Evolutionary conservation across 2,888 invertebrate genomes (phyloP).

Genomic region (Synanthedon formicaeformis): DNA sequence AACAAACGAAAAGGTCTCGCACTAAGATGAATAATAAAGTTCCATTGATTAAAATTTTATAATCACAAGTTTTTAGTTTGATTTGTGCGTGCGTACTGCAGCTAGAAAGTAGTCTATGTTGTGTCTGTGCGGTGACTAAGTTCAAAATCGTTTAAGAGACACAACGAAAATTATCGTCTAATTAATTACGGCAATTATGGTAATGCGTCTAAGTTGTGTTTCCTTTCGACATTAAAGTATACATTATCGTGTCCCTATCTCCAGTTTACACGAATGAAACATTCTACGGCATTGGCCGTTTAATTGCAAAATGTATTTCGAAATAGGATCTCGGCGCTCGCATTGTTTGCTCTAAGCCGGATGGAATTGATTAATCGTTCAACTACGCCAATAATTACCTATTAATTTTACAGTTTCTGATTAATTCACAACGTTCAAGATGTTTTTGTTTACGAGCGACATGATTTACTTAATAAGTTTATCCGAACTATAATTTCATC

Average conservation of each 20-base stretch:
- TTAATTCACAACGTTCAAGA: conserved; percentile 9
- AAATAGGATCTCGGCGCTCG: conserved; percentile 25
- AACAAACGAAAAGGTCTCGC: too few species aligned
- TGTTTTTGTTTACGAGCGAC: conserved; percentile 9
- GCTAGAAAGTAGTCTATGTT: too few species aligned
- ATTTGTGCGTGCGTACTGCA: too few species aligned
- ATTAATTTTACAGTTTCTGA: conserved; percentile 18
- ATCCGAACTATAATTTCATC: too few species aligned
- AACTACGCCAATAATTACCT: conserved; percentile 25
- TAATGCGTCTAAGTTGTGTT: conserved; percentile 15
- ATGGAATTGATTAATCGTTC: conserved; percentile 35
- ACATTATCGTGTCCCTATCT: conserved; percentile 5
- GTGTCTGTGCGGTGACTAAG: too few species aligned
- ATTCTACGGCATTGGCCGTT: conserved; percentile 18
- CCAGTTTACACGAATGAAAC: conserved; percentile 6
- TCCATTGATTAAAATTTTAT: too few species aligned
- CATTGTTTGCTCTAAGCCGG: conserved; percentile 34
- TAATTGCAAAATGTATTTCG: conserved; percentile 34
- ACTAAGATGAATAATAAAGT: too few species aligned
- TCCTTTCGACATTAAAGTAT: conserved; percentile 2
- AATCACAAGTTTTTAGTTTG: too few species aligned
- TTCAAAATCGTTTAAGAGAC: too few species aligned
- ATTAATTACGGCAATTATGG: conserved; percentile 8
- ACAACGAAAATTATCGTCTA: conserved; percentile 1
- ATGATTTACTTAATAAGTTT: too few species aligned